Base-by-base conservation (phyloP, 2,888 invertebrate genomes). In the Volucella inflata region DNA sequence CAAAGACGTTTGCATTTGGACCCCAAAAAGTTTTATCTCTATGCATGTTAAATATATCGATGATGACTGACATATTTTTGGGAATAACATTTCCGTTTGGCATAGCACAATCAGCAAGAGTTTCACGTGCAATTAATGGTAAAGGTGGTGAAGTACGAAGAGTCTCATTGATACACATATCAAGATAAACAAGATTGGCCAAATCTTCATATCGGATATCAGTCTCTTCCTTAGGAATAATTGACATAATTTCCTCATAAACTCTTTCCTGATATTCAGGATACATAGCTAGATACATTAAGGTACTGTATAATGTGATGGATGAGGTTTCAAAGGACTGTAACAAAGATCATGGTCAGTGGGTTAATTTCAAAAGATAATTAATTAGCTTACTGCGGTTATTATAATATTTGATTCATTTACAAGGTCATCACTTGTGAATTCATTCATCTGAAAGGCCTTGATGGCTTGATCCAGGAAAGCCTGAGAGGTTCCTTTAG, bases 311-410 rank as follows among this genome's bases (percentile, higher is more conserved):
- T 0, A 89, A 50, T 0, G 85, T 65, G 1, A 87, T 70, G 1
- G 89, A 89, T 1, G 89, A 87, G 0, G 90, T 81, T 44, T 90
- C 89, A 30, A 77, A 90, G 10, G 89, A 89, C 8, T 90, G 87
- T 9, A 88, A 89, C 46, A 89, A 89, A 3, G 88, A 2, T 48
- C 38, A 46, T 0, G 17, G 30, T 12, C 11, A 16, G 42, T 36
- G 36, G 3, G 17, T 60, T 78, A 10, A 8, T 42, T 42, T 10
- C 42, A 42, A 9, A 42, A 42, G 42, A 42, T 42, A 42, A 8
- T 42, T 42, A 42, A 42, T 42, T 10, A 87, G 87, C 87, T 75
- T 74, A 88, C 88, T 8, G 85, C 87, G 1, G 55, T 10, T 1
- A 87, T 77, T n/a, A 88, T 87, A 9, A 78, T 87, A 53, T 87